These are phyloP conservation scores for Globodera rostochiensis DNA, from an alignment of 1,140 invertebrate species.

Conservation along the genomic window DNA sequence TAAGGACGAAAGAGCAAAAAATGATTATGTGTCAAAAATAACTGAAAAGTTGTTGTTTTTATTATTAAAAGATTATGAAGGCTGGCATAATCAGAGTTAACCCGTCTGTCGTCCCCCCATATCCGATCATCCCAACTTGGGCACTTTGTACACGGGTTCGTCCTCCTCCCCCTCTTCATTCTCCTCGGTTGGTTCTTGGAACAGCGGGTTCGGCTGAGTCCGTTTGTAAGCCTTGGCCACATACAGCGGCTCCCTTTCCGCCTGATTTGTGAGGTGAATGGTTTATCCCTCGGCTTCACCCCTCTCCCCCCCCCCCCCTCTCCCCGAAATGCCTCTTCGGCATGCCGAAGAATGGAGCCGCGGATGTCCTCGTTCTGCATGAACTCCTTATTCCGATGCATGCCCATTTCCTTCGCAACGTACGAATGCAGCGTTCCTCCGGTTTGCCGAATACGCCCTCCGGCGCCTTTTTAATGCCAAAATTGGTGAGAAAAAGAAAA, in stretches of 20 bases:
- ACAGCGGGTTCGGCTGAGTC: conserved; percentile 67
- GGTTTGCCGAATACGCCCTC: conserved; percentile 78
- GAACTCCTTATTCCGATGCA: conserved; percentile 80
- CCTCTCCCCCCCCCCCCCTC: too few species aligned
- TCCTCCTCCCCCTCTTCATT: conserved; percentile 50
- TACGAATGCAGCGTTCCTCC: conserved; percentile 95
- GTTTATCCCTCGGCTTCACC: not conserved
- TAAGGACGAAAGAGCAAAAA: too few species aligned
- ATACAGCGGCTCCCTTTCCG: conserved; percentile 95
- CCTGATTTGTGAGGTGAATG: conserved; percentile 66
- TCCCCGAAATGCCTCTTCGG: conserved; percentile 74
- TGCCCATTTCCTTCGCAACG: conserved; percentile 89
- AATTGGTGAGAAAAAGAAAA: not conserved
- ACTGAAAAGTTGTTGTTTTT: too few species aligned
- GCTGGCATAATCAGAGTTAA: too few species aligned
- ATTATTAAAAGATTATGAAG: too few species aligned
- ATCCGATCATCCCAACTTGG: conserved; percentile 41
- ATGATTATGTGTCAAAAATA: too few species aligned
- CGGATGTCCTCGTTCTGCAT: conserved; percentile 94
- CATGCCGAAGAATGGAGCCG: conserved; percentile 92
- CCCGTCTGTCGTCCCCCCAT: too few species aligned
- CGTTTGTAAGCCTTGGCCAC: conserved; percentile 85
- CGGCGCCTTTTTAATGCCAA: conserved; percentile 13
- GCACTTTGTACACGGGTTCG: conserved; percentile 46
- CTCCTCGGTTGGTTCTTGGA: conserved; percentile 51